Conservation (phyloP, 2,888 invertebrate species). For the Tipula vernalis region DNA sequence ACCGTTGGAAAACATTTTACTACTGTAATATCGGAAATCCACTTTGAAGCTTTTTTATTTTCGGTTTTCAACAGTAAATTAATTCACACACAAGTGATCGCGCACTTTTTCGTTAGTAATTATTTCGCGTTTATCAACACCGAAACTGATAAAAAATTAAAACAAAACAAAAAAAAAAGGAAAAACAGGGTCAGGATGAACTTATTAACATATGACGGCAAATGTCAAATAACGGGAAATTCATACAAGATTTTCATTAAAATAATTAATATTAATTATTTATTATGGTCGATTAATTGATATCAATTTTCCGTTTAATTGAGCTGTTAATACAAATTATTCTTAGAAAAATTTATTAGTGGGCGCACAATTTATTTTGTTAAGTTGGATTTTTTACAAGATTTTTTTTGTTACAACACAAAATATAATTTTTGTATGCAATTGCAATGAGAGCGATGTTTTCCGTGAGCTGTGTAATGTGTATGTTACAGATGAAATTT, state of each 20-base stretch:
- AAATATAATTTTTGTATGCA: not conserved
- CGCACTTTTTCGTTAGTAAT: not conserved
- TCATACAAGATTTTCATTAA: not conserved
- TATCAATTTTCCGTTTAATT: not conserved
- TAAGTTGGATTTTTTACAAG: not conserved
- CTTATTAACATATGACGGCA: not conserved
- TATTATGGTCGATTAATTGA: not conserved
- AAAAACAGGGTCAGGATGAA: not conserved
- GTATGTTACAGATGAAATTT: not conserved
- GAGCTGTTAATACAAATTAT: not conserved
- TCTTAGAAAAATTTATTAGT: not conserved
- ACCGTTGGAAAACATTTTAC: constrained; percentile 35
- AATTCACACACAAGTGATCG: not conserved
- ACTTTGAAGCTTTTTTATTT: not conserved
- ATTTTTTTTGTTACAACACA: not conserved
- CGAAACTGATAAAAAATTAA: not conserved
- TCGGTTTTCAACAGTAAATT: not conserved
- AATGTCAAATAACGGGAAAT: constrained; percentile 10
- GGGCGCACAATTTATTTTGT: not conserved
- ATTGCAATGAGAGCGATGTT: not conserved
- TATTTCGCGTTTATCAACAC: not conserved
- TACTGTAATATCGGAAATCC: constrained; percentile 16
- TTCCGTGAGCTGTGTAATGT: not conserved
- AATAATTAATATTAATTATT: not conserved
- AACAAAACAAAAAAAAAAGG: not conserved